A percentile compares a stretch with the other conserved stretches of the same genome.
phyloP scores from a whole-genome alignment of 2,113 vertebrate genomes.

The Gnathonemus longibarbis region DNA sequence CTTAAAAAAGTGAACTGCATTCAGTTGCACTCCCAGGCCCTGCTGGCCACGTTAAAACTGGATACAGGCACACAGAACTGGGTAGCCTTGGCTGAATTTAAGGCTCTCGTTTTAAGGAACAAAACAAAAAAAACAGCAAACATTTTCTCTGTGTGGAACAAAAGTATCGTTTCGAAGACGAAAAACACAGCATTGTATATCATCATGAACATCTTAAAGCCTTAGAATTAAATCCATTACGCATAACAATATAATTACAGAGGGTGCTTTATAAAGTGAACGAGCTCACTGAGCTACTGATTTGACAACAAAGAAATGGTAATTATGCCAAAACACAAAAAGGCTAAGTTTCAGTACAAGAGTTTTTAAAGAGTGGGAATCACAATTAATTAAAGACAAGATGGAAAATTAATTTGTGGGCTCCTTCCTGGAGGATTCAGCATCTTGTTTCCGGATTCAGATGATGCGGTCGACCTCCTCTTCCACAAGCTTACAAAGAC shows the following conservation, averaged over 20 bases:
- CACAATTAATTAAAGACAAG: not conserved
- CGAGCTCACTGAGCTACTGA: slow-evolving; percentile 13
- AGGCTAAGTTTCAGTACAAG: not conserved
- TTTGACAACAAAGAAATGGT: slow-evolving; percentile 1
- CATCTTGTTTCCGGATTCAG: not conserved
- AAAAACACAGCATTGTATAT: not conserved
- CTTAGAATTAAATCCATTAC: slow-evolving; percentile 21
- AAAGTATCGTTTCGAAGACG: slow-evolving; percentile 2
- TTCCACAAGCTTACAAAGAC: not conserved
- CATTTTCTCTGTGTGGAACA: not conserved
- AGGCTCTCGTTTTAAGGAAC: slow-evolving; percentile 15
- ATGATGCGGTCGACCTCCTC: not conserved
- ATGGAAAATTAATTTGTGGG: not conserved
- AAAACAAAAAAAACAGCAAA: not conserved
- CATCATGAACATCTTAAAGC: slow-evolving; percentile 5
- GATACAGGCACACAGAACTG: slow-evolving; percentile 15
- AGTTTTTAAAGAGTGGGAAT: not conserved
- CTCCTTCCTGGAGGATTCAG: not conserved
- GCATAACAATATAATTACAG: slow-evolving; percentile 19
- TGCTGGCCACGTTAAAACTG: slow-evolving; percentile 25
- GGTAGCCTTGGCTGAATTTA: slow-evolving; percentile 21
- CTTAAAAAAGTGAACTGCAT: slow-evolving; percentile 12
- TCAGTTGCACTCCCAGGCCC: slow-evolving; percentile 11
- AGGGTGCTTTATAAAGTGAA: slow-evolving; percentile 15
- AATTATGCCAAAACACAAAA: slow-evolving; percentile 9